Conservation (phyloP, 2,113 vertebrate genomes). For the Willisornis vidua region DNA sequence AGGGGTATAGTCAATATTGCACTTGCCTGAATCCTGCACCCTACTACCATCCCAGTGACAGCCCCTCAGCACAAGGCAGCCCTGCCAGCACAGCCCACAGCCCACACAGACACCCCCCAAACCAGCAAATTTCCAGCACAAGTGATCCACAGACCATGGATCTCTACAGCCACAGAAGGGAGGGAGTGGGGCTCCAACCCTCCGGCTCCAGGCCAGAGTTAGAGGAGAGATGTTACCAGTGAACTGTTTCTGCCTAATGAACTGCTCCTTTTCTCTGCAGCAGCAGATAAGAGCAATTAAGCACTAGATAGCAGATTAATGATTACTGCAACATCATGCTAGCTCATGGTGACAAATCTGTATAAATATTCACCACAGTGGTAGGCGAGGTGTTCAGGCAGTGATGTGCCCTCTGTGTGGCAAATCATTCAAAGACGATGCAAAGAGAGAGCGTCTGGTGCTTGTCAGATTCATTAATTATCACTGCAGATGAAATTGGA, state of each 20-base stretch:
- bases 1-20: rapidly evolving
- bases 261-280: constrained; percentile 53
- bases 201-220: background rate
- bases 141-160: background rate
- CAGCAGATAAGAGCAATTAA: constrained; percentile 68
- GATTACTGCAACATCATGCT: constrained; percentile 45
- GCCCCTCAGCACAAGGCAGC: background rate
- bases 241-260: constrained; percentile 52
- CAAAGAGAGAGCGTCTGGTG: constrained; percentile 32
- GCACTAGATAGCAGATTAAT: constrained; percentile 65
- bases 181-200: background rate
- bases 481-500: background rate
- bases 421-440: constrained; percentile 31
- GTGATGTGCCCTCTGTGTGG: constrained; percentile 42
- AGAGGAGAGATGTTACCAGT: background rate
- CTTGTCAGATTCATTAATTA: constrained; percentile 59
- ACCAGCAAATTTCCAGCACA: background rate
- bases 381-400: constrained; percentile 50
- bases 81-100: background rate
- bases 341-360: constrained; percentile 64
- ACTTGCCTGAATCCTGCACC: background rate
- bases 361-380: constrained; percentile 45
- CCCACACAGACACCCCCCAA: background rate
- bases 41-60: background rate
- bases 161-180: background rate